Evolutionary conservation across 2,888 invertebrate species (phyloP).

Genomic region (Drosophila setosimentum): DNA sequence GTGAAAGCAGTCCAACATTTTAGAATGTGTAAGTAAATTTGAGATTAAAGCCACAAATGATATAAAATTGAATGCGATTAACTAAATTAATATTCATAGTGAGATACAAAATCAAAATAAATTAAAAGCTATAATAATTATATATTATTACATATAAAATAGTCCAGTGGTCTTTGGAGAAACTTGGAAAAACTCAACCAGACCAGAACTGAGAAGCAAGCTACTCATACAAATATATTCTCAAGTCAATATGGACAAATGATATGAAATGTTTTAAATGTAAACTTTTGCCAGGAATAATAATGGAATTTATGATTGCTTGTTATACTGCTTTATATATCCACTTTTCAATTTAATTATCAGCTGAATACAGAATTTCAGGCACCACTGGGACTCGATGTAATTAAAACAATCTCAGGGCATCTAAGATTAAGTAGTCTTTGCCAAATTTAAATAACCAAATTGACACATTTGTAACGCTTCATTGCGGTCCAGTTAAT

Average conservation of each 20-base stretch:
- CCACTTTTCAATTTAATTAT: neutral
- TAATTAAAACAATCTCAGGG: neutral
- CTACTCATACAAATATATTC: neutral
- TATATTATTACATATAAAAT: too few species aligned
- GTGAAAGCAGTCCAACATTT: neutral
- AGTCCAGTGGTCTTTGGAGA: too few species aligned
- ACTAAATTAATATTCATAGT: neutral
- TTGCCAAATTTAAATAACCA: slow-evolving; percentile 17
- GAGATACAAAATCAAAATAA: neutral
- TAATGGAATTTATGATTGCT: too few species aligned
- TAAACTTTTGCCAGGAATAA: too few species aligned
- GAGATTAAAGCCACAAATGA: neutral
- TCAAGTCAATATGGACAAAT: neutral
- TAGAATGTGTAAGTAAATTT: neutral
- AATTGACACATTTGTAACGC: slow-evolving; percentile 40
- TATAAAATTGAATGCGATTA: neutral
- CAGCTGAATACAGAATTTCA: neutral
- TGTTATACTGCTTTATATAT: neutral
- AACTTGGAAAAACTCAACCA: neutral
- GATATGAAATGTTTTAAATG: too few species aligned
- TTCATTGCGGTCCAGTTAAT: slow-evolving; percentile 38
- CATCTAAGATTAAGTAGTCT: slow-evolving; percentile 18
- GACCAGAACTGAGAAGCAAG: neutral
- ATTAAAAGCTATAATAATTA: neutral
- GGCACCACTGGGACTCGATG: neutral